Evolutionary conservation across 2,888 invertebrate species (phyloP), one percentile per base, ranked within the genome.

Genomic region (Lypha dubia): DNA sequence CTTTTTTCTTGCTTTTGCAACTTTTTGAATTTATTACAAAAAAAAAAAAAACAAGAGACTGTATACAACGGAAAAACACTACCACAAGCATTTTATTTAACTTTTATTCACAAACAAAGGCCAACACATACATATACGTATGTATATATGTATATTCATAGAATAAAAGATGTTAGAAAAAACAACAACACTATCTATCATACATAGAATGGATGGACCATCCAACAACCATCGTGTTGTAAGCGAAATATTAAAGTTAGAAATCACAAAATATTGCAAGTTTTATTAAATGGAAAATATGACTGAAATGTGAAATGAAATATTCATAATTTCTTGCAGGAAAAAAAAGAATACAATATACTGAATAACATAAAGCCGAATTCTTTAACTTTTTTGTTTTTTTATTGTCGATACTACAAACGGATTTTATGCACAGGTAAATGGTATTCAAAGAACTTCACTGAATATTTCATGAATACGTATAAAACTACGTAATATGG

Each of bases 61-160:
- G 17, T 46, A 22, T 11, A 49, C 11, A 38, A 15, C 28, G 20
- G 51, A n/a, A 53, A 24, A 53, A 24, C 46, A 76, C 32, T 4
- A 68, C 67, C 76, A 49, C 58, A 60, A 76, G 24, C 58, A 68
- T 76, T 76, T 68, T 68, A 58, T 67, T 49, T 58, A 76, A 76
- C 58, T 76, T 58, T 38, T 67, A 53, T 46, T 75, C 35, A 8
- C 24, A 67, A 67, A 68, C 35, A 76, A 35, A 49, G 17, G 7
- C 35, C 60, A 62, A 24, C 32, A 56, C 3, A 67, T 7, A 22
- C 8, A 35, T 9, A 53, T 56, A 28, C 15, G n/a, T n/a, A n/a
- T n/a, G n/a, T n/a, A n/a, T n/a, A n/a, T n/a, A n/a, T n/a, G n/a
- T n/a, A n/a, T 32, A 32, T 32, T 58, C 22, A 35, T 51, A 28